Evolutionary conservation across 2,888 invertebrate genomes (phyloP), one percentile per base, ranked within the genome.

Genomic region (Heteropelma amictum): DNA sequence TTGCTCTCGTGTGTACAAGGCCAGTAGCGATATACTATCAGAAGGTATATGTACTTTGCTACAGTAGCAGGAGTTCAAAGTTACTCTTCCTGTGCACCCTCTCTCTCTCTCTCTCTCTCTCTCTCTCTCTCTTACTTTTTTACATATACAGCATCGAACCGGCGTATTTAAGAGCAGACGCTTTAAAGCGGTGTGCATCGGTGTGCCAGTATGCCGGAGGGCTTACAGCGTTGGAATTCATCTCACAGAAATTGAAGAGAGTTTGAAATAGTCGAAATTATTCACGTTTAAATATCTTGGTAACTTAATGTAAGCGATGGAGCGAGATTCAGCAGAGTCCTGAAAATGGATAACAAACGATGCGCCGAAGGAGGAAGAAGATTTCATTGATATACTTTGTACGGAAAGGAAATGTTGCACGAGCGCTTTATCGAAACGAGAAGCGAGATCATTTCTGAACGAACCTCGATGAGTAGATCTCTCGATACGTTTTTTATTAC

Each of bases 61-160:
- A 49, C 30, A 65, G 42, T 30, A 67, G 49, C 67, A 67, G 56
- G 65, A 61, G 75, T 49, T 67, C 71, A 71, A 71, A 75, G 71
- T 75, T 67, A 45, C 75, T 71, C 61, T 19, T 47, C 47, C 28
- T 33, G n/a, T n/a, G n/a, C n/a, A n/a, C n/a, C n/a, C n/a, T n/a
- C n/a, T n/a, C n/a, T n/a, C 51, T 14, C 21, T 35, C 38, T 38
- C 58, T 58, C 14, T 19, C 49, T 33, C 28, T 26, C 28, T 38
- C 38, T 17, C 63, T 35, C 19, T 17, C 54, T 38, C 54, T 54
- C 21, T 54, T n/a, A n/a, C 54, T 19, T 19, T 21, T 21, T 63
- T 33, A 26, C 12, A 33, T 30, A n/a, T 19, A 4, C 35, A 35
- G 12, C 33, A 38, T 51, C 51, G 49, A 68, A 60, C 28, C 45